phyloP scores from a whole-genome alignment of 2,888 invertebrate species.

The Stomorhina lunata region DNA sequence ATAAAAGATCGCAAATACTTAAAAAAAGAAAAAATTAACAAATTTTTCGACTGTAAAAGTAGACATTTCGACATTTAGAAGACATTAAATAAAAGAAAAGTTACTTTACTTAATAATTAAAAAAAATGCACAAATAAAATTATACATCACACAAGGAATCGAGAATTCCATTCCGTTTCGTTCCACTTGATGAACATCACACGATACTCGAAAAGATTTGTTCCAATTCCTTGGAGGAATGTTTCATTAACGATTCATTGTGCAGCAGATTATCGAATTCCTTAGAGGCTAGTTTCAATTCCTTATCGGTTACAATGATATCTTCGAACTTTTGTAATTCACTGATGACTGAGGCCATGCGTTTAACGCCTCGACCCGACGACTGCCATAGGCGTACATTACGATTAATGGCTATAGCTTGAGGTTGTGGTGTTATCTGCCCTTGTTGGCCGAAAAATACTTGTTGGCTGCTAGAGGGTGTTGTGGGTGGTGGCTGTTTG shows the following conservation, averaged over 20 bases:
- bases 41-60: not conserved
- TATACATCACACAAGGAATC: not conserved
- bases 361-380: constrained; percentile 10
- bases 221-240: constrained; percentile 63
- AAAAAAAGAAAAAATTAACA: constrained; percentile 5
- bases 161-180: not conserved
- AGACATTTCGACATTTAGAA: constrained; percentile 4
- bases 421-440: not conserved
- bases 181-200: constrained; percentile 9
- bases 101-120: constrained; percentile 1
- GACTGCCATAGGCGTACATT: constrained; percentile 68
- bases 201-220: constrained; percentile 75
- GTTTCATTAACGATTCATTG: constrained; percentile 2
- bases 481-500: constrained; percentile 32
- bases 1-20: not conserved
- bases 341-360: constrained; percentile 38
- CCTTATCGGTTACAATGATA: constrained; percentile 75
- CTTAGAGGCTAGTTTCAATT: constrained; percentile 72
- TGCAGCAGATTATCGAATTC: constrained; percentile 69
- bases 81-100: not conserved
- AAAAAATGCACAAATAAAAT: constrained; percentile 20
- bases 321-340: constrained; percentile 74
- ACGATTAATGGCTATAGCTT: constrained; percentile 68
- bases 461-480: constrained; percentile 25
- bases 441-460: not conserved